phyloP scores from a whole-genome alignment of 1,140 invertebrate genomes.

The Leptoteleia sp. region DNA sequence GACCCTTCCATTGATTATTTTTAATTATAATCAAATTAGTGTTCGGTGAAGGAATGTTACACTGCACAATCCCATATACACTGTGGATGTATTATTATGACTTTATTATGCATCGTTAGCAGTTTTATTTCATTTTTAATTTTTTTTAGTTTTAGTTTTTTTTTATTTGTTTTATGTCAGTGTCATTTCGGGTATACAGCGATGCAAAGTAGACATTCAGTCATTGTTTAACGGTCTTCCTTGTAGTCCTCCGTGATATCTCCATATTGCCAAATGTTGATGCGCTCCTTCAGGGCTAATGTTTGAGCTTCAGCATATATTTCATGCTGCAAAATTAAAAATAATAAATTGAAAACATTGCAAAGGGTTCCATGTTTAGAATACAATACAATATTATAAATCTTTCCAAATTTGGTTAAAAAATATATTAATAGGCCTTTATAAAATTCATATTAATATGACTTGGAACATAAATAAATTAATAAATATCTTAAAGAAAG shows the following conservation, averaged over 20 bases:
- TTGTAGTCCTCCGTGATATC: conserved; percentile 97
- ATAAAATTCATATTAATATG: too few species aligned
- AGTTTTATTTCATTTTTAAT: conserved; percentile 18
- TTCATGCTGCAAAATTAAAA: conserved; percentile 82
- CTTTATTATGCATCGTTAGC: conserved; percentile 47
- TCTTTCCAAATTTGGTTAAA: too few species aligned
- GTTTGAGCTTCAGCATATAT: conserved; percentile 93
- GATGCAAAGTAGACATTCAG: conserved; percentile 9
- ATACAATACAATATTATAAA: too few species aligned
- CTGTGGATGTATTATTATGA: conserved; percentile 24
- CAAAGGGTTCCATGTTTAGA: too few species aligned
- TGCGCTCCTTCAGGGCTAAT: conserved; percentile 90
- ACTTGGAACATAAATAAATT: too few species aligned
- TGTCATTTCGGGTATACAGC: conserved; percentile 37
- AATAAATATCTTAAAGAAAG: too few species aligned
- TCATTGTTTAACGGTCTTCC: conserved; percentile 82
- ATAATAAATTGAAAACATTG: too few species aligned
- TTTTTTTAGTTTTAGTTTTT: conserved; percentile 13
- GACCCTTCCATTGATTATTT: conserved; percentile 27
- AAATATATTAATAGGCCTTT: too few species aligned
- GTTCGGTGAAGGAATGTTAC: conserved; percentile 58
- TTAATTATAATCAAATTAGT: conserved; percentile 21
- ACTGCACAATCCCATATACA: conserved; percentile 43
- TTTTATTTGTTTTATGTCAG: too few species aligned
- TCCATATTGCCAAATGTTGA: conserved; percentile 97